Base-by-base conservation (phyloP, 2,797 vertebrate genomes). In the Stomatorhinus walkeri region DNA sequence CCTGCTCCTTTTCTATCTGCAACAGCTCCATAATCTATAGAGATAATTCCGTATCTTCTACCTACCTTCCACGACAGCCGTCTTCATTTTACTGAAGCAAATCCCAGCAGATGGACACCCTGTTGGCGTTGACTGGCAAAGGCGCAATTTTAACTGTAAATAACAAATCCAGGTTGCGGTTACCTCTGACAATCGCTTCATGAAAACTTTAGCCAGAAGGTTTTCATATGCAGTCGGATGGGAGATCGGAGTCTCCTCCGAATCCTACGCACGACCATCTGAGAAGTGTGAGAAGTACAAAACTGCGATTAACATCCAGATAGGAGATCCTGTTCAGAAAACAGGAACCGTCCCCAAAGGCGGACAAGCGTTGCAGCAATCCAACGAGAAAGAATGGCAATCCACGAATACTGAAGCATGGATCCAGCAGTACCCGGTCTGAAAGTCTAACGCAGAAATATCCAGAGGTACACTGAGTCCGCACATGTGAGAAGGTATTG, bases 241-340 rank as follows among this genome's bases (percentile, higher is more conserved):
- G 89, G 89, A 90, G 89, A 88, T 88, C 87, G n/a, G 49, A 48
- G 89, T 90, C 89, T 88, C 89, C 89, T 72, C 81, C 22, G 51
- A 32, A 54, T 28, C 9, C 87, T 85, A 68, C 89, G 49, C 61
- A 85, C 87, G 64, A 81, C 86, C 89, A 90, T 90, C 76, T 85
- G 87, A 88, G 81, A 79, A 72, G 61, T 85, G 56, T 24, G 36
- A 46, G 56, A 28, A 83, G 87, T 43, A 86, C 81, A 85, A 72
- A 88, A 76, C 61, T 86, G 51, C n/a, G 16, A 88, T 76, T 86
- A 48, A 88, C 89, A 90, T 86, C 81, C 72, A 87, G 54, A 87
- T 32, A 46, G 40, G 43, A 64, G 86, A 64, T 46, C 86, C 86
- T 64, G 28, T 46, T 64, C 40, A 46, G 87, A 64, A 84, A 61